Percentiles rank a stretch among this genome's conserved stretches.
Conservation (phyloP, 2,797 vertebrate species). For the Peromyscus eremicus region DNA sequence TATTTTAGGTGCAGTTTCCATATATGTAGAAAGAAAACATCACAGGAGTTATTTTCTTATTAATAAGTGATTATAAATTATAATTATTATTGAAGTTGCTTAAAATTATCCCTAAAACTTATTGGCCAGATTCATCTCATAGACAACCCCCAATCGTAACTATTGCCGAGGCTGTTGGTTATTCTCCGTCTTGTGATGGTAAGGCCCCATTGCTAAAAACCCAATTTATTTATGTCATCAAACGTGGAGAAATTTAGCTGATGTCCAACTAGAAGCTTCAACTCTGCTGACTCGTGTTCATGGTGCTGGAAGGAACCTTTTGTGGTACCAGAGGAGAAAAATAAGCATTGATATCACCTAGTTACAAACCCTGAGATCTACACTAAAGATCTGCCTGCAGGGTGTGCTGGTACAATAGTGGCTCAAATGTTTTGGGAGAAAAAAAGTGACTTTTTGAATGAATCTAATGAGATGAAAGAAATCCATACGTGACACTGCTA, state of each 20-base stretch:
- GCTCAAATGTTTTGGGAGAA: neutral
- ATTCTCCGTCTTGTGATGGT: neutral
- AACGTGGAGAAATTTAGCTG: neutral
- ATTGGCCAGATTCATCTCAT: neutral
- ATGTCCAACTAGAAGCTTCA: neutral
- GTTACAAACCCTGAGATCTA: neutral
- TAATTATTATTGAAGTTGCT: slow-evolving; percentile 59
- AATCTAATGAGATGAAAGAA: neutral
- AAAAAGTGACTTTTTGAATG: neutral
- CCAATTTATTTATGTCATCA: neutral
- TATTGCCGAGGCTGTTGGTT: neutral
- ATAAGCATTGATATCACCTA: neutral
- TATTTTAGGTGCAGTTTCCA: slow-evolving; percentile 53
- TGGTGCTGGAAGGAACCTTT: neutral
- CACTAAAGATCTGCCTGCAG: neutral
- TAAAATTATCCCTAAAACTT: slow-evolving; percentile 63
- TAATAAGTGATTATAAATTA: slow-evolving; percentile 63
- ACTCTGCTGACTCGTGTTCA: neutral
- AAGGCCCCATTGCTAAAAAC: neutral
- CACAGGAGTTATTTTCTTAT: slow-evolving; percentile 17
- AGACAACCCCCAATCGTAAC: neutral
- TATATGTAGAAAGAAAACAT: slow-evolving; percentile 55
- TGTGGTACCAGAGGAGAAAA: neutral
- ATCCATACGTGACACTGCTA: neutral
- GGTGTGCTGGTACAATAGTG: neutral